Conservation (phyloP, 2,888 invertebrate genomes). For the Acronicta psi region DNA sequence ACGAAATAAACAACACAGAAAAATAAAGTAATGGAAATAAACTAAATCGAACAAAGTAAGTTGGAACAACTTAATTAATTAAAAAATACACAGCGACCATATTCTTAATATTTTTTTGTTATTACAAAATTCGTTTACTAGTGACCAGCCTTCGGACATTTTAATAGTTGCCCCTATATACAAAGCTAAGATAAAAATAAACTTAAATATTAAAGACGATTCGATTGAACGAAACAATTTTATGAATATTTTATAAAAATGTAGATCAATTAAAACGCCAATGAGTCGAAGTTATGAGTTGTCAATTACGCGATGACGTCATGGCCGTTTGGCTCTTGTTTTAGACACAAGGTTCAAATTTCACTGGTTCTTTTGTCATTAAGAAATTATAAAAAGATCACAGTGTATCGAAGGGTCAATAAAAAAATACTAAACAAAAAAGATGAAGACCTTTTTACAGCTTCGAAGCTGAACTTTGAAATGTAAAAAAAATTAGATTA, state of each 20-base stretch:
- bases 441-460: slow-evolving; percentile 5
- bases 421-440: slow-evolving; percentile 2
- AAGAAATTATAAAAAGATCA: too few species aligned
- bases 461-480: slow-evolving; percentile 11
- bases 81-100: slow-evolving; percentile 52
- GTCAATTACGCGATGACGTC: too few species aligned
- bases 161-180: slow-evolving; percentile 49
- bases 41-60: slow-evolving; percentile 50
- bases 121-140: slow-evolving; percentile 55
- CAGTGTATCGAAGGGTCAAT: too few species aligned
- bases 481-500: not conserved
- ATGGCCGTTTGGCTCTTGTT: not conserved
- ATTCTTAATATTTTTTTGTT: slow-evolving; percentile 37
- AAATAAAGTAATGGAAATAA: slow-evolving; percentile 37
- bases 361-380: not conserved
- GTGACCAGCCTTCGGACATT: slow-evolving; percentile 55
- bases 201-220: slow-evolving; percentile 23
- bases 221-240: slow-evolving; percentile 7
- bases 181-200: slow-evolving; percentile 43
- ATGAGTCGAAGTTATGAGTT: not conserved
- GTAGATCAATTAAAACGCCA: not conserved
- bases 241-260: not conserved
- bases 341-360: not conserved
- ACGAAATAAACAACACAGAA: slow-evolving; percentile 26
- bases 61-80: slow-evolving; percentile 38